Evolutionary conservation across 2,888 invertebrate species (phyloP).

Genomic region (Zele albiditarsus): DNA sequence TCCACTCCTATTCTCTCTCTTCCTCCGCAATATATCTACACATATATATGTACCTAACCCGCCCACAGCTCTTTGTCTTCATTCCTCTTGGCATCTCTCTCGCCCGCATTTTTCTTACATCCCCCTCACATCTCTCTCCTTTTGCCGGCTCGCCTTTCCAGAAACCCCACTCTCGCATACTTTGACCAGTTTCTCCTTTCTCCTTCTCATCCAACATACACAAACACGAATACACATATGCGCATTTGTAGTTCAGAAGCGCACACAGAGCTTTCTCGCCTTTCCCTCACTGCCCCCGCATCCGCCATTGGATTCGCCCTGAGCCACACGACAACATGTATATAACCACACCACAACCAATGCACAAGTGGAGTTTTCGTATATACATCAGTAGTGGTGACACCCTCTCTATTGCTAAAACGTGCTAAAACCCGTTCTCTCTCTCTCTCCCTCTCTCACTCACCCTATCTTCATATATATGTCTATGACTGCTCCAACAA

Average conservation of each 20-base stretch:
- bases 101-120: constrained; percentile 47
- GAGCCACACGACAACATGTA: constrained; percentile 35
- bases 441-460: not conserved
- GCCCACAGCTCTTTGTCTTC: constrained; percentile 65
- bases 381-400: constrained; percentile 21
- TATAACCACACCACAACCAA: constrained; percentile 27
- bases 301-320: constrained; percentile 20
- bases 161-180: not conserved
- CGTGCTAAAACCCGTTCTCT: constrained; percentile 28
- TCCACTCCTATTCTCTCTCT: not conserved
- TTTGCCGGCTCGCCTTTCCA: constrained; percentile 5
- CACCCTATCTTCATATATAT: not conserved
- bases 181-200: not conserved
- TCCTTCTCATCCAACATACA: constrained; percentile 16
- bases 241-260: constrained; percentile 11
- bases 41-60: constrained; percentile 30
- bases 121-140: constrained; percentile 13
- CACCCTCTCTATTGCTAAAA: constrained; percentile 29
- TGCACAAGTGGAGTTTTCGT: constrained; percentile 23
- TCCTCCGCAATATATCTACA: not conserved
- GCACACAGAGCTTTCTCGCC: not conserved
- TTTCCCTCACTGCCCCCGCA: constrained; percentile 5
- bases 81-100: constrained; percentile 45
- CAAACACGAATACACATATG: not conserved
- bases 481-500: not conserved